Evolutionary conservation across 2,888 invertebrate genomes (phyloP).

Genomic region (Caenorhabditis plicata): DNA sequence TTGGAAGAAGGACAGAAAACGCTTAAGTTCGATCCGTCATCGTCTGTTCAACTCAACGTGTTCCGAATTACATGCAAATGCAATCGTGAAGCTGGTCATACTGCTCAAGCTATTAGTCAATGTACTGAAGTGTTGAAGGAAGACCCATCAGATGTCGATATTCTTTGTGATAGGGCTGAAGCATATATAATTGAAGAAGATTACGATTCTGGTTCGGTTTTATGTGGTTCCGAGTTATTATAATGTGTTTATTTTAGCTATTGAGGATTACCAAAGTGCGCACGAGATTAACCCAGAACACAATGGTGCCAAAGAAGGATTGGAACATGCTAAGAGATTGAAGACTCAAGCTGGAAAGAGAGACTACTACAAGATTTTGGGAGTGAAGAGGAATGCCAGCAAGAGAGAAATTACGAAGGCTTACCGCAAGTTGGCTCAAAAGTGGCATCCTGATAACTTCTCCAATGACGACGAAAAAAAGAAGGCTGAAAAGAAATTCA

Average conservation of each 20-base stretch:
- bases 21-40: slow-evolving; percentile 75
- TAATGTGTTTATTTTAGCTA: slow-evolving; percentile 72
- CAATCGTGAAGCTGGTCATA: slow-evolving; percentile 73
- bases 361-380: slow-evolving; percentile 95
- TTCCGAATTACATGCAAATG: slow-evolving; percentile 82
- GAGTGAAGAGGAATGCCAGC: slow-evolving; percentile 82
- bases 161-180: slow-evolving; percentile 88
- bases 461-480: slow-evolving; percentile 74
- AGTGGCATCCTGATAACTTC: slow-evolving; percentile 98
- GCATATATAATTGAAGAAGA: slow-evolving; percentile 85
- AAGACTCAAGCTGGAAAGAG: slow-evolving; percentile 88
- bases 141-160: slow-evolving; percentile 74
- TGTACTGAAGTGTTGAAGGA: slow-evolving; percentile 81
- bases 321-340: slow-evolving; percentile 83
- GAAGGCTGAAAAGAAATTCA: slow-evolving; percentile 92
- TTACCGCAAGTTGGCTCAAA: slow-evolving; percentile 91
- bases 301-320: slow-evolving; percentile 83
- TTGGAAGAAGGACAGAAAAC: slow-evolving; percentile 73
- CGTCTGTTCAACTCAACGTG: slow-evolving; percentile 71
- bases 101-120: slow-evolving; percentile 75
- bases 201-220: slow-evolving; percentile 78
- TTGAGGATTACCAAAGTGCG: slow-evolving; percentile 83
- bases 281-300: slow-evolving; percentile 79
- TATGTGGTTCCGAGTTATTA: not conserved
- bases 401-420: slow-evolving; percentile 93